phyloP scores from a whole-genome alignment of 2,888 invertebrate genomes.

The Drosophila recens region DNA sequence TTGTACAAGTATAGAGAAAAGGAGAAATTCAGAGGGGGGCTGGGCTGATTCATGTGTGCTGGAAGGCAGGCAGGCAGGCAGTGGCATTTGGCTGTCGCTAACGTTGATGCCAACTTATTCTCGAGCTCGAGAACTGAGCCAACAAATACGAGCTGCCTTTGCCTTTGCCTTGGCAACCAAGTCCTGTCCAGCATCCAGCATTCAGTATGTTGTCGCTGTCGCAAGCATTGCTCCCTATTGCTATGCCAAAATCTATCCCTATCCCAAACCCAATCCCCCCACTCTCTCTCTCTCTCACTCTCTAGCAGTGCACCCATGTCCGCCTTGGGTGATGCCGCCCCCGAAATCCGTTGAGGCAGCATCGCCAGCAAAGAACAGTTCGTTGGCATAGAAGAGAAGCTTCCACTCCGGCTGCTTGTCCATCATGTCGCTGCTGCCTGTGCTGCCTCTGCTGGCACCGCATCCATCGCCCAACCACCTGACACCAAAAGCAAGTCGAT shows the following conservation, averaged over 20 bases:
- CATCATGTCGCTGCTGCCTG: conserved; percentile 65
- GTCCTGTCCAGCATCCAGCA: conserved; percentile 35
- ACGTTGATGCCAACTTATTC: conserved; percentile 76
- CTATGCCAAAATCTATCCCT: conserved; percentile 54
- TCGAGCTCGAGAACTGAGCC: conserved; percentile 61
- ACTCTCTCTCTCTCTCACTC: too few species aligned
- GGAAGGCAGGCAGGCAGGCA: conserved; percentile 27
- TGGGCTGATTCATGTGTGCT: conserved; percentile 56
- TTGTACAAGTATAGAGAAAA: conserved; percentile 9
- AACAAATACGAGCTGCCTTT: conserved; percentile 17
- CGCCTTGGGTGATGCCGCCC: conserved; percentile 78
- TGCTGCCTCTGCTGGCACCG: conserved; percentile 60
- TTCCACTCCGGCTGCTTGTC: conserved; percentile 68
- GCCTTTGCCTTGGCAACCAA: conserved; percentile 43
- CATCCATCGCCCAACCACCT: conserved; percentile 81
- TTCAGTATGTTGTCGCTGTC: conserved; percentile 48
- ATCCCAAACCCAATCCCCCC: conserved; percentile 25
- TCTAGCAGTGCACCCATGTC: conserved; percentile 54
- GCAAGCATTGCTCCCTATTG: conserved; percentile 41
- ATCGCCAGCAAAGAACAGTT: conserved; percentile 44
- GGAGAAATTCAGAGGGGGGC: not conserved
- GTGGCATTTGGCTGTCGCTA: conserved; percentile 67
- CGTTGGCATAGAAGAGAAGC: conserved; percentile 59
- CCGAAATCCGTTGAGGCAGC: conserved; percentile 65
- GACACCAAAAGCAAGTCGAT: conserved; percentile 85